These are phyloP conservation scores for Dendrolimus pini DNA, from an alignment of 2,888 invertebrate genomes.

Conservation along the genomic window DNA sequence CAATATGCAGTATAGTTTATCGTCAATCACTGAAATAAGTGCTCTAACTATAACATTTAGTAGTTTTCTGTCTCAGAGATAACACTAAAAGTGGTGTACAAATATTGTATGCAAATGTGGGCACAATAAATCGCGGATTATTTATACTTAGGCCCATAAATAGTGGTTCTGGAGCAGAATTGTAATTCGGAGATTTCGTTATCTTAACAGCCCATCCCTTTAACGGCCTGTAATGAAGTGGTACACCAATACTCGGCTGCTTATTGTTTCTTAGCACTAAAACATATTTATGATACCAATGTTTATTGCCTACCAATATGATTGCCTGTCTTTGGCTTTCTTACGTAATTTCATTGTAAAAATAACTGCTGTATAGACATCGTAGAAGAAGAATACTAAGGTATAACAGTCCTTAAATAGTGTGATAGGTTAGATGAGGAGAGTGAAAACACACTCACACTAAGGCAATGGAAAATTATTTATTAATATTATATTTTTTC, in stretches of 20 bases:
- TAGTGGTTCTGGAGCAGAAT: constrained; percentile 28
- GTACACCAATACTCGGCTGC: constrained; percentile 7
- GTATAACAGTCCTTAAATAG: too few species aligned
- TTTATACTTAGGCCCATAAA: constrained; percentile 27
- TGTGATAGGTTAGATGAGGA: too few species aligned
- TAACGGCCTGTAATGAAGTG: not conserved
- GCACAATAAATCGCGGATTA: constrained; percentile 39
- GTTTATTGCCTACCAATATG: not conserved
- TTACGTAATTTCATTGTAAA: too few species aligned
- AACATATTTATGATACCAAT: not conserved
- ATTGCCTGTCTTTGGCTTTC: not conserved
- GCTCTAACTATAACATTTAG: too few species aligned
- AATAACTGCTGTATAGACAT: too few species aligned
- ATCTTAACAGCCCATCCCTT: constrained; percentile 18
- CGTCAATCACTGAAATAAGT: too few species aligned
- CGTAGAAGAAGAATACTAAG: too few species aligned
- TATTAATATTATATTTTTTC: too few species aligned
- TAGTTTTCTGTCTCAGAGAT: too few species aligned
- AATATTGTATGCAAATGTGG: constrained; percentile 39
- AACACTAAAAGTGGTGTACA: constrained; percentile 14
- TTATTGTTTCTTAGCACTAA: constrained; percentile 6
- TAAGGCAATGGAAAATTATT: too few species aligned
- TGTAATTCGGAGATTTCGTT: constrained; percentile 33
- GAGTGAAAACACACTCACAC: too few species aligned
- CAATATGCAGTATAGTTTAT: too few species aligned